These are phyloP conservation scores for Selene dorsalis DNA, from an alignment of 2,797 vertebrate species.

Conservation along the genomic window DNA sequence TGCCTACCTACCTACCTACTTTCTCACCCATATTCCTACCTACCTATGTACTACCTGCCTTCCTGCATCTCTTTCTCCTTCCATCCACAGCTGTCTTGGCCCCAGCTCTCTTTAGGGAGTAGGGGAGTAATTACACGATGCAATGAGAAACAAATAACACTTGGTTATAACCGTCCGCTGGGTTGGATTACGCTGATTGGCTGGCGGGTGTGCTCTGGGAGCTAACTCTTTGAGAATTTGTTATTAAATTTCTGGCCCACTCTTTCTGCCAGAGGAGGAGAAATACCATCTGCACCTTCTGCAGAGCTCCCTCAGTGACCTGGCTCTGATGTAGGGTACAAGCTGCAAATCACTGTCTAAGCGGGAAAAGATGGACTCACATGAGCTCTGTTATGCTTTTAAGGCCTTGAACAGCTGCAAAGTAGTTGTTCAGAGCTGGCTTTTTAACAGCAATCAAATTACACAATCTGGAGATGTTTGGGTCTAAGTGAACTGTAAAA, in stretches of 20 bases:
- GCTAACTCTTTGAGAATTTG: conserved; percentile 50
- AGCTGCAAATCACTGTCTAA: conserved; percentile 64
- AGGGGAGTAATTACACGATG: conserved; percentile 57
- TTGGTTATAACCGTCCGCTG: conserved; percentile 53
- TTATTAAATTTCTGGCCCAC: conserved; percentile 64
- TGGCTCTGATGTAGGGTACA: conserved; percentile 48
- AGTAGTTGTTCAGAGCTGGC: conserved; percentile 15
- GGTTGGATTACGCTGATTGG: conserved; percentile 64
- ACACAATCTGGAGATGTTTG: conserved; percentile 26
- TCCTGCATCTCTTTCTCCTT: conserved; percentile 5
- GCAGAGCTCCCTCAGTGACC: conserved; percentile 49
- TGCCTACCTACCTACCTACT: conserved; percentile 33
- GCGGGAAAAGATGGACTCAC: conserved; percentile 39
- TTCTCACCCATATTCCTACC: no score
- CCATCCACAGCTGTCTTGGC: conserved; percentile 49
- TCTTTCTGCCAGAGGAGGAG: conserved; percentile 56
- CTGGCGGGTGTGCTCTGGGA: conserved; percentile 30
- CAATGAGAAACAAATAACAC: conserved; percentile 70
- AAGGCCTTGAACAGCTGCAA: conserved; percentile 50
- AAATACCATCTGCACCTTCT: conserved; percentile 73
- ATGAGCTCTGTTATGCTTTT: conserved; percentile 49
- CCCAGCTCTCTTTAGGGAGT: conserved; percentile 34
- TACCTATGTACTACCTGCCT: conserved; percentile 16
- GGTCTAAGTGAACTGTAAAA: conserved; percentile 23
- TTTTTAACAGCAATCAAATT: conserved; percentile 10